Base-by-base conservation (phyloP, 2,113 vertebrate genomes). In the Pachycephala philippinensis region DNA sequence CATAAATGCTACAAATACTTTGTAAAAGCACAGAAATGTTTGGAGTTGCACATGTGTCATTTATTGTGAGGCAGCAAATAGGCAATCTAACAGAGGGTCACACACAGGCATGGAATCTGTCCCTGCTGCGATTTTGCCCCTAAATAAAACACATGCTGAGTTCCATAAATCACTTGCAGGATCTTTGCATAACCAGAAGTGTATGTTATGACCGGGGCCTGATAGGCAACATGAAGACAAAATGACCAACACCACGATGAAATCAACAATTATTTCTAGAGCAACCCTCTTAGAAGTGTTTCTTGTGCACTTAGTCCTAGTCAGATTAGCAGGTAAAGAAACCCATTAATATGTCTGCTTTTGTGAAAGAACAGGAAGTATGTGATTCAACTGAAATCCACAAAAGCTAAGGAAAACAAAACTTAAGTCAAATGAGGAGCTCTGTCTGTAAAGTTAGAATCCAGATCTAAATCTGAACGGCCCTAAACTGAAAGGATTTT, bases 51-150 rank as follows among this genome's bases (percentile, higher is more conserved):
- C 86, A 66, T 63, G 28, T 96, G 87, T 47, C 84, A 56, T 89
- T 93, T 91, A 77, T 66, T 87, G 84, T 9, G 59, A 89, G 66
- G 81, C 63, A 95, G 59, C 52, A 85, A 91, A 81, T 37, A 85
- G 54, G 80, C 3, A 2, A 50, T 28, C 56, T 45, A 66, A 66
- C 42, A 82, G 84, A 83, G 53, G 78, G 70, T 83, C 91, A 89
- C 90, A 89, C 80, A 89, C 33, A 86, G 75, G 50, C 89, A 87
- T 63, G n/a, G 96, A 97, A 87, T 89, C 75, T 72, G 27, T 52
- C 45, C 92, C 95, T 89, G 89, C 87, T 95, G 95, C 3, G 66
- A 80, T 90, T 97, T 95, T 60, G 44, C 52, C 75, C 79, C 87
- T 92, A 81, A 96, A 89, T 88, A 90, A 94, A 96, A 91, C 72